phyloP scores from a whole-genome alignment of 2,797 vertebrate genomes.

The Chaetophractus vellerosus region DNA sequence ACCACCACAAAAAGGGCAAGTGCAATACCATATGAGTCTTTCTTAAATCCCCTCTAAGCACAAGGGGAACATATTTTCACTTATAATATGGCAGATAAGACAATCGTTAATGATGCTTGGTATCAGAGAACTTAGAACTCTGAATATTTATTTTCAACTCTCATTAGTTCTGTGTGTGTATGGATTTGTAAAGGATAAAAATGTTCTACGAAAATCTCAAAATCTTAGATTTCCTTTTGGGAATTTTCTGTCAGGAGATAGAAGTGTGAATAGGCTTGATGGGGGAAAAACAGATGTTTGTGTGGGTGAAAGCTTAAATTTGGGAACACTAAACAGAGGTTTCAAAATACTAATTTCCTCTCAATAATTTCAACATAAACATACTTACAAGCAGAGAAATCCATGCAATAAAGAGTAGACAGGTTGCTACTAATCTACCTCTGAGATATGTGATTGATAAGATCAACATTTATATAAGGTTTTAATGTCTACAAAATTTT shows the following conservation, averaged over 20 bases:
- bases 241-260: slow-evolving; percentile 44
- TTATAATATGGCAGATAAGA: not conserved
- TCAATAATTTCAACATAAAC: slow-evolving; percentile 61
- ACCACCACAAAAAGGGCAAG: slow-evolving; percentile 9
- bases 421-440: slow-evolving; percentile 42
- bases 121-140: slow-evolving; percentile 23
- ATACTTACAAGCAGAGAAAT: slow-evolving; percentile 48
- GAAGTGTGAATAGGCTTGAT: slow-evolving; percentile 3
- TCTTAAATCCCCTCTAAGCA: slow-evolving; percentile 49
- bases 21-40: not conserved
- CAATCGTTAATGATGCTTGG: slow-evolving; percentile 31
- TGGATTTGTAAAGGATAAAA: not conserved
- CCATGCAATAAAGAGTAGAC: not conserved
- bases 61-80: not conserved
- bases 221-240: slow-evolving; percentile 36
- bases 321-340: too few species aligned
- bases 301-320: not conserved
- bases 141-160: slow-evolving; percentile 61
- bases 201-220: slow-evolving; percentile 57
- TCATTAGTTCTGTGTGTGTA: not conserved
- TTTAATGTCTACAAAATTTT: slow-evolving; percentile 58
- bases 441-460: slow-evolving; percentile 30
- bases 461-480: slow-evolving; percentile 12
- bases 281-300: not conserved
- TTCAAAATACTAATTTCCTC: slow-evolving; percentile 55